A percentile compares a stretch with the other conserved stretches of the same genome.
phyloP scores from a whole-genome alignment of 1,140 invertebrate species.

The Aporrectodea caliginosa region DNA sequence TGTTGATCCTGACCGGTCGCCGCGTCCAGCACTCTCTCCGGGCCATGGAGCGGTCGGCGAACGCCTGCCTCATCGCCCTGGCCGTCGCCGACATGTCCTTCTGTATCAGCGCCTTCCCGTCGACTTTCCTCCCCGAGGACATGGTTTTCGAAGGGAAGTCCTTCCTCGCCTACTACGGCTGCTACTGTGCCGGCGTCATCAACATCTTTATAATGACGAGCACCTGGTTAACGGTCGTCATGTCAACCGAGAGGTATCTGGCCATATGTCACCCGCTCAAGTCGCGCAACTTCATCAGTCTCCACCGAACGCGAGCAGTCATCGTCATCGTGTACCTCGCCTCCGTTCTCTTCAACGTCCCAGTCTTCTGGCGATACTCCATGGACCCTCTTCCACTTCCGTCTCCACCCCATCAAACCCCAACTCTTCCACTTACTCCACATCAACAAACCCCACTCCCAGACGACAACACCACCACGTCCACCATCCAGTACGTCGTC shows the following conservation, averaged over 20 bases:
- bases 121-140: conserved; percentile 47
- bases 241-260: conserved; percentile 52
- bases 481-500: too few species aligned
- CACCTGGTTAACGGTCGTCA: conserved; percentile 52
- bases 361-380: conserved; percentile 49
- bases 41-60: conserved; percentile 47
- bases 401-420: background rate
- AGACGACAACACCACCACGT: background rate
- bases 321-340: conserved; percentile 47
- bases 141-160: conserved; percentile 34
- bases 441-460: too few species aligned
- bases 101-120: conserved; percentile 42
- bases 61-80: conserved; percentile 36
- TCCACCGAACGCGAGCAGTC: conserved; percentile 44
- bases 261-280: conserved; percentile 52
- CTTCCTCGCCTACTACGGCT: conserved; percentile 44
- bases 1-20: conserved; percentile 30
- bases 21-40: conserved; percentile 46
- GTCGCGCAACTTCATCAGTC: conserved; percentile 47
- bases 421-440: background rate
- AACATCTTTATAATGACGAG: conserved; percentile 53
- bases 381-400: conserved; percentile 19
- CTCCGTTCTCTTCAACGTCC: conserved; percentile 48
- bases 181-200: conserved; percentile 47
- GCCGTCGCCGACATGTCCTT: conserved; percentile 34